Evolutionary conservation across 2,797 vertebrate species (phyloP).

Genomic region (Botia kubotai): DNA sequence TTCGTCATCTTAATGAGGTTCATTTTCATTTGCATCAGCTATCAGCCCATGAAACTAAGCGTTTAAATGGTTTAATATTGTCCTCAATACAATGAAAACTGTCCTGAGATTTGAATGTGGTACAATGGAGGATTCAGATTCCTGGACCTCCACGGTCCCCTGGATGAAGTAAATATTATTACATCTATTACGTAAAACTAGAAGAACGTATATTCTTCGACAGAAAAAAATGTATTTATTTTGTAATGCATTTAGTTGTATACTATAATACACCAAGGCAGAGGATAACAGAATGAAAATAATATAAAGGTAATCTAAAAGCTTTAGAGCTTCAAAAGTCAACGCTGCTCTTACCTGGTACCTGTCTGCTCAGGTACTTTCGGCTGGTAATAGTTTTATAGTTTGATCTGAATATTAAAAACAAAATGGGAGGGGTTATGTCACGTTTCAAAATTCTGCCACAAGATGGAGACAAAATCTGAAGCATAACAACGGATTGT

Average conservation of each 20-base stretch:
- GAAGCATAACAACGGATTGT: background rate
- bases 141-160: background rate
- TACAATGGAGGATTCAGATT: too few species aligned
- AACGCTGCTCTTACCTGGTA: constrained; percentile 14
- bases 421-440: background rate
- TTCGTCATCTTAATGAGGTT: background rate
- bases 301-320: background rate
- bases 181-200: background rate
- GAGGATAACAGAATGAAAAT: background rate
- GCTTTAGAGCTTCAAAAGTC: background rate
- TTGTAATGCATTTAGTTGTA: too few species aligned
- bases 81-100: background rate
- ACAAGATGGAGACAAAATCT: constrained; percentile 48
- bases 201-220: background rate
- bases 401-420: constrained; percentile 22
- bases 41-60: too few species aligned
- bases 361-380: constrained; percentile 30
- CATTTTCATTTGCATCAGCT: background rate
- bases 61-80: too few species aligned
- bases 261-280: too few species aligned
- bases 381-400: background rate
- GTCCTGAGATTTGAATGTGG: background rate
- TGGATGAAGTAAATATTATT: background rate
- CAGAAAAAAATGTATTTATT: background rate
- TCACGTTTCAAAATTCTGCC: background rate